A percentile compares a stretch with the other conserved stretches of the same genome.
Conservation (phyloP, 2,113 vertebrate genomes). For the Mohoua ochrocephala region DNA sequence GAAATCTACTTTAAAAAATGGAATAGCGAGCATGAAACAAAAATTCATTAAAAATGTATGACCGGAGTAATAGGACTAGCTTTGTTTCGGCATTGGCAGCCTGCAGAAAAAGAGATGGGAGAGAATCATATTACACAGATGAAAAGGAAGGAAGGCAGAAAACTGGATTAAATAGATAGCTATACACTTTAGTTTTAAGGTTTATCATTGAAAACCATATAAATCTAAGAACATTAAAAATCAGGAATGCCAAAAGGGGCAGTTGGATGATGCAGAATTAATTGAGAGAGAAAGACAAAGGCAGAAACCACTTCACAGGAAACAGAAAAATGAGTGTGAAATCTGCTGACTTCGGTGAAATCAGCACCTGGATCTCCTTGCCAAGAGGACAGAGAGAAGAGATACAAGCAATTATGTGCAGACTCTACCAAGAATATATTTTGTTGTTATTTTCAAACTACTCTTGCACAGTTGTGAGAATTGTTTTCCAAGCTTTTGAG, state of each 20-base stretch:
- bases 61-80: constrained; percentile 5
- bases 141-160: constrained; percentile 6
- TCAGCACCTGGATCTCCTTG: neutral
- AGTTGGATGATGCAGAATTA: neutral
- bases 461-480: neutral
- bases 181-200: neutral
- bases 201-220: neutral
- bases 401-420: neutral
- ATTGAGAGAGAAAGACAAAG: neutral
- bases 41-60: constrained; percentile 62
- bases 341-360: neutral
- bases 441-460: neutral
- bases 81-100: constrained; percentile 41
- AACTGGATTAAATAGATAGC: neutral
- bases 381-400: neutral
- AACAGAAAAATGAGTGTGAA: neutral
- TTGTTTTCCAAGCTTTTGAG: neutral
- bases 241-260: neutral
- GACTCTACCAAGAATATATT: neutral
- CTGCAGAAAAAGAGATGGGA: neutral
- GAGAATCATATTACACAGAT: constrained; percentile 7
- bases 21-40: neutral
- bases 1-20: constrained; percentile 35
- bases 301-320: neutral
- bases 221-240: neutral